phyloP scores from a whole-genome alignment of 2,888 invertebrate genomes.

The Cephus rjabovi region DNA sequence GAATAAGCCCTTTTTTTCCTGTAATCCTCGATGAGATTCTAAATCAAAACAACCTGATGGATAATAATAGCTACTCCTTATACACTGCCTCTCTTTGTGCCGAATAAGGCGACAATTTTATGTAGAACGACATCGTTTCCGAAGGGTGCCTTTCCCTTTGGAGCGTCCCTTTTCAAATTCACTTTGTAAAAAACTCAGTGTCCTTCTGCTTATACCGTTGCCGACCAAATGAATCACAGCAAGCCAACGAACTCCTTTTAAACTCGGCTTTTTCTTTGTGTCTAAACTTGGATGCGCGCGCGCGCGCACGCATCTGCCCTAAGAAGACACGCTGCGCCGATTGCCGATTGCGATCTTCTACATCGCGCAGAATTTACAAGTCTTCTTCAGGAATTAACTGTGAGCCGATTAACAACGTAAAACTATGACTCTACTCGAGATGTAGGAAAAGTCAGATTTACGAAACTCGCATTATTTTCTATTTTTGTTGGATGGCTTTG shows the following conservation, averaged over 20 bases:
- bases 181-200: neutral
- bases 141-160: neutral
- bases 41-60: neutral
- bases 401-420: neutral
- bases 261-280: slow-evolving; percentile 44
- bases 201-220: slow-evolving; percentile 12
- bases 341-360: neutral
- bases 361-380: neutral
- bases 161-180: neutral
- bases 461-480: neutral
- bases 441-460: neutral
- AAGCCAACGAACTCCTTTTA: slow-evolving; percentile 57
- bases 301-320: neutral
- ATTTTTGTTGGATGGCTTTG: neutral
- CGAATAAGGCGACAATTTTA: neutral
- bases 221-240: slow-evolving; percentile 38
- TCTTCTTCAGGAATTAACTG: neutral
- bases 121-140: neutral
- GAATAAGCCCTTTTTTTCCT: neutral
- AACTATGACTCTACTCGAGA: neutral
- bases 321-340: slow-evolving; percentile 6
- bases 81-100: neutral
- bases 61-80: neutral
- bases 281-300: slow-evolving; percentile 31
- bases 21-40: neutral